Percentiles rank a stretch among this genome's conserved stretches.
Evolutionary conservation across 2,797 vertebrate species (phyloP).

Genomic region (Psittacula derbiana): DNA sequence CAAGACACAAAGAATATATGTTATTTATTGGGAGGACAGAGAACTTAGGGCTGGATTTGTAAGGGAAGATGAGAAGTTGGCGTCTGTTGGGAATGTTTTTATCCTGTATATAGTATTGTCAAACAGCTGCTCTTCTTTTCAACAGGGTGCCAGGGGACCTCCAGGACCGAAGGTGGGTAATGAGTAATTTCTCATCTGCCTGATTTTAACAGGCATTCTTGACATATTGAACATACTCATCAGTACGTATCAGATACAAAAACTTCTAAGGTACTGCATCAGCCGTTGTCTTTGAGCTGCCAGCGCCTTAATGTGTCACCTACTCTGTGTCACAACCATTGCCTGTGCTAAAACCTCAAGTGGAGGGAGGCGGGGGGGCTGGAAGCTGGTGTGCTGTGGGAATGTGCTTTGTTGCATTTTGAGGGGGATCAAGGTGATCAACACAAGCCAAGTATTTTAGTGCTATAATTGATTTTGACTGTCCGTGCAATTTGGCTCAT

Average conservation of each 20-base stretch:
- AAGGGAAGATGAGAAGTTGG: neutral
- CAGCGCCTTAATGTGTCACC: neutral
- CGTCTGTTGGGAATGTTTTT: neutral
- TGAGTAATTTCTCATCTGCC: neutral
- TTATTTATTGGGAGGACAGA: neutral
- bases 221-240: neutral
- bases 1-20: neutral
- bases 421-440: neutral
- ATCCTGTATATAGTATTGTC: neutral
- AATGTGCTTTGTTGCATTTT: neutral
- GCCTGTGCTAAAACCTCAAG: neutral
- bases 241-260: neutral
- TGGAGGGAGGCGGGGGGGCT: neutral
- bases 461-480: neutral
- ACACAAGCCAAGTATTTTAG: neutral
- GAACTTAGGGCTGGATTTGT: neutral
- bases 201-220: neutral
- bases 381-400: neutral
- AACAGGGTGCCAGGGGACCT: constrained; percentile 83
- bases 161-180: constrained; percentile 84
- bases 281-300: neutral
- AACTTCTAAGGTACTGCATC: neutral
- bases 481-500: accelerated
- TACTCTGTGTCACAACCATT: neutral
- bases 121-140: neutral